Evolutionary conservation across 2,113 vertebrate species (phyloP), one percentile per base, ranked within the genome.

Genomic region (Gambusia holbrooki): DNA sequence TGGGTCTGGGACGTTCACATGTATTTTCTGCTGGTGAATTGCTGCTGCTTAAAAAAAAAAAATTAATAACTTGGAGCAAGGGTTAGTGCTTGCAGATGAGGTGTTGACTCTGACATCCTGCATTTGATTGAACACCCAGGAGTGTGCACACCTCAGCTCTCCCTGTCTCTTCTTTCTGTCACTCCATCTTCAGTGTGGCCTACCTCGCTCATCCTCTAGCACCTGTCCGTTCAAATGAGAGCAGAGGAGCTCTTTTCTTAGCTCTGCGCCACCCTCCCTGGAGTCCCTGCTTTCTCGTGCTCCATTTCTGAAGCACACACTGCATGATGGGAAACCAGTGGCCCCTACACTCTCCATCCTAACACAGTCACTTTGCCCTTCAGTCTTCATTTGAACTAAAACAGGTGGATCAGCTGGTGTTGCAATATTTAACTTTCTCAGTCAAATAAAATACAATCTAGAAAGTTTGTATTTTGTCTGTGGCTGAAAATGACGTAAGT

Each of bases 221-320:
- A 92, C 91, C 91, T 92, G 91, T 88, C 92, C 93, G 89, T 94
- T 93, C 90, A 92, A 95, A 94, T 88, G 92, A 87, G 93, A 95
- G 94, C 93, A 93, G 80, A 88, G 73, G 90, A 92, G 87, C 90
- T 93, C 90, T 94, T 95, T 94, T 94, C 94, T 94, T 94, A 95
- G 94, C 93, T 86, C 86, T 74, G 87, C 79, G 78, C 79, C 85
- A 78, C 74, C 80, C 70, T 94, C 94, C 93, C 94, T 87, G 81
- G 92, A 90, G 94, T 82, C 84, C 81, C 78, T 92, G 89, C 90
- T 84, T 91, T 90, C 82, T 82, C 81, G 84, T 92, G 93, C 88
- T 94, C 93, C 89, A 94, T 93, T 94, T 95, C 88, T 74, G 92
- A 91, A 84, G 22, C 62, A 3, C 62, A 85, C 86, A 67, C 12